Evolutionary conservation across 2,797 vertebrate species (phyloP), one percentile per base, ranked within the genome.

Genomic region (Ctenopoma kingsleyae): DNA sequence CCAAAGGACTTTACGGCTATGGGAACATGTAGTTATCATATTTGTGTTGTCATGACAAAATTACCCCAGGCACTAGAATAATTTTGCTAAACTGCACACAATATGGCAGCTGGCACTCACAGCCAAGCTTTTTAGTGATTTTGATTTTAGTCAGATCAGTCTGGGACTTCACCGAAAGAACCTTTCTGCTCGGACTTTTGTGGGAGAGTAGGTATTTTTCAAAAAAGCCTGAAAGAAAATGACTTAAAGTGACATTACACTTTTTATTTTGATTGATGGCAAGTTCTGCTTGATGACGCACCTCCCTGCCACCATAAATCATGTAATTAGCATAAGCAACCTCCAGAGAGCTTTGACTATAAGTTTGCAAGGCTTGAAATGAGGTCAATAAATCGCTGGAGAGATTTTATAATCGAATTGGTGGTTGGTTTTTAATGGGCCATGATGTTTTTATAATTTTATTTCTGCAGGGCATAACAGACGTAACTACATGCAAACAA

Each of bases 241-340:
- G 32, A 69, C 2, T 49, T 44, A 65, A 82, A 78, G 63, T 67
- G 52, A 84, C 69, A 66, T 59, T 35, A 38, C 41, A 76, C 61
- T 70, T 82, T 79, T 78, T 48, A 20, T 27, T 55, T 68, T 86
- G 87, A 90, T 76, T 85, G 74, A 90, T 87, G 58, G 56, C 50
- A 38, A 78, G 47, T 49, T 51, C 53, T 64, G 36, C 41, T 81
- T 15, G 46, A 67, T 72, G 61, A 74, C 7, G 23, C 76, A 68
- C 70, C 71, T 75, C 74, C 73, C 41, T 51, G 46, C 67, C 73
- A 22, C 70, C 67, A 84, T 90, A 85, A 86, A 89, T 91, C 84
- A 86, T 63, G 35, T 60, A 77, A 88, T 90, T 91, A 85, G 76
- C 71, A 19, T 27, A 38, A 54, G 58, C 63, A 82, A 62, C 49